Conservation (phyloP, 2,113 vertebrate species). For the Tympanuchus pallidicinctus region DNA sequence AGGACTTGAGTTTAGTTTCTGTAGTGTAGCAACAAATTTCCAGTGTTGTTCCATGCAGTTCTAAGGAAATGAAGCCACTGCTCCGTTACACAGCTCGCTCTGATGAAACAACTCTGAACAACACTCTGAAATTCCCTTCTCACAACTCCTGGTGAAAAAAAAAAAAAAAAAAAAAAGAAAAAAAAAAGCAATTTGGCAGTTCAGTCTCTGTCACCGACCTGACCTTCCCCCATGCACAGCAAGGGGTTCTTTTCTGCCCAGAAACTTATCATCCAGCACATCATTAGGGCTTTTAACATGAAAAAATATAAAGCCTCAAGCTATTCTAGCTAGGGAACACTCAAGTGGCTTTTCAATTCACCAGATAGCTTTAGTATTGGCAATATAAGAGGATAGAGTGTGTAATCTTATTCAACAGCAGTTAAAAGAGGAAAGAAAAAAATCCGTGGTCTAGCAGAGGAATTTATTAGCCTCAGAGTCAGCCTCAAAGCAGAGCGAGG, state of each 20-base stretch:
- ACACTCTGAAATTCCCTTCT: conserved; percentile 25
- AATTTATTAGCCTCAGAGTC: conserved; percentile 28
- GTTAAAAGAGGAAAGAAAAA: conserved; percentile 10
- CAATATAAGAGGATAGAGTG: conserved; percentile 10
- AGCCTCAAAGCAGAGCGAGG: background rate
- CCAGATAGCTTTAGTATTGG: conserved; percentile 53
- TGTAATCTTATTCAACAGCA: conserved; percentile 44
- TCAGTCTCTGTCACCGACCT: conserved; percentile 37
- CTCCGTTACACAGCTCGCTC: background rate
- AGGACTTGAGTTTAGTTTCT: background rate
- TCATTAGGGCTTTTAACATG: conserved; percentile 67
- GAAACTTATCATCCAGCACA: conserved; percentile 55
- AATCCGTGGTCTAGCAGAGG: background rate
- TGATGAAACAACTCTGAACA: background rate
- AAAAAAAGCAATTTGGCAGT: conserved; percentile 56
- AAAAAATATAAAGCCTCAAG: conserved; percentile 52
- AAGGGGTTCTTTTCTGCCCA: conserved; percentile 22
- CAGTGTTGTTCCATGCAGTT: background rate
- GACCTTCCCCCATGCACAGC: conserved; percentile 28
- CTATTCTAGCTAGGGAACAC: conserved; percentile 54
- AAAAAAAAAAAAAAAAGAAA: conserved; percentile 32
- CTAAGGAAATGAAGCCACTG: background rate
- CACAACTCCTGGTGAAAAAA: conserved; percentile 36
- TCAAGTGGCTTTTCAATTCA: conserved; percentile 49
- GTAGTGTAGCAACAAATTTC: background rate